These are phyloP conservation scores for Tupaia chinensis DNA, from an alignment of 2,113 vertebrate genomes.

Conservation along the genomic window DNA sequence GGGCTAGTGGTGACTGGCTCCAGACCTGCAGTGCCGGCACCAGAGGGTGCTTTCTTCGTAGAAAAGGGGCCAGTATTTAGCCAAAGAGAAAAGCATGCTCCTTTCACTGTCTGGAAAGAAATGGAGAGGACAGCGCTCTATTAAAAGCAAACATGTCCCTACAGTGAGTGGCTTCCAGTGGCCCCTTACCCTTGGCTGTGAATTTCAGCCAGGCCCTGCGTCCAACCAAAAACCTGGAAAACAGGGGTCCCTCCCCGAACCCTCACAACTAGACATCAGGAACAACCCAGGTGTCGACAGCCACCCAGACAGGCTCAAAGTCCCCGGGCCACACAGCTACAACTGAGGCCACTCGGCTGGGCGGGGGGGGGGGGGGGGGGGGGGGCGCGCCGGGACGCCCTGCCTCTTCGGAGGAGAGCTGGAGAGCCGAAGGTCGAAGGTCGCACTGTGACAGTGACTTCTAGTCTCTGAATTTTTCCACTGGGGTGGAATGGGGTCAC, in stretches of 20 bases:
- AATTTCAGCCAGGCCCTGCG: background rate
- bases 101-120: constrained; percentile 45
- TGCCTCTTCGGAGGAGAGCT: too few relatives aligned
- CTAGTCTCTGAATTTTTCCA: background rate
- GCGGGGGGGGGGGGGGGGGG: background rate
- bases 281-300: background rate
- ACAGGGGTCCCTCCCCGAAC: rapidly evolving
- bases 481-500: rapidly evolving
- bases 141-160: constrained; percentile 15
- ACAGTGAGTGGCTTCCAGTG: background rate
- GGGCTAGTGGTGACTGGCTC: background rate
- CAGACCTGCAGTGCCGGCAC: constrained; percentile 30
- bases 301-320: background rate
- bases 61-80: constrained; percentile 68
- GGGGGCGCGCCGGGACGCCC: too few relatives aligned
- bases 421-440: too few relatives aligned
- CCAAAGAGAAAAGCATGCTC: constrained; percentile 34
- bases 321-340: background rate
- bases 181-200: background rate
- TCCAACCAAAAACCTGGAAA: background rate
- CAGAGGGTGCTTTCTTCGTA: constrained; percentile 63
- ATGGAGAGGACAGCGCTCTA: background rate
- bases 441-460: background rate
- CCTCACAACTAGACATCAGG: background rate
- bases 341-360: rapidly evolving